Base-by-base conservation (phyloP, 2,888 invertebrate species). In the Diaperis boleti region DNA sequence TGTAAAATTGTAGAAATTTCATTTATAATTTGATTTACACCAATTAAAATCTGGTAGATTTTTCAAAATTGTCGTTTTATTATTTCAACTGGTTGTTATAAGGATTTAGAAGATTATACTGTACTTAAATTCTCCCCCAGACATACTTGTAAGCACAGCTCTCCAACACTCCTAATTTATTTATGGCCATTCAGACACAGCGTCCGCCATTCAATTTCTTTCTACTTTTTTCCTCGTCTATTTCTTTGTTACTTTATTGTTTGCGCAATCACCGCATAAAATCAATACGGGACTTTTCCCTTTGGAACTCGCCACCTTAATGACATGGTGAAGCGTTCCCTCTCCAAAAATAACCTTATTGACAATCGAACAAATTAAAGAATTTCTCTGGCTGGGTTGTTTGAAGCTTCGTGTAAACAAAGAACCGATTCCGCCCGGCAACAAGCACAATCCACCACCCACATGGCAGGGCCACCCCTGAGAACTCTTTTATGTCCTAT, bases 401-500 rank as follows among this genome's bases (percentile, higher is more conserved):
- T n/a, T 49, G 31, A 47, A 56, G 62, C 56, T 47, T 10, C 45
- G 31, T 37, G 45, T 45, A 47, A 47, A 55, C 42, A 47, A 50
- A 18, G 29, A 49, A 13, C 15, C 20, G 42, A 26, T 35, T 35
- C 33, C 49, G 35, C 49, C 39, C 39, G 22, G 37, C 37, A 52
- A 52, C 52, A 37, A 39, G 33, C 33, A 49, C 49, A 13, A 18
- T 37, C 37, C 49, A 44, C 63, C 63, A 63, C 63, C 63, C 57
- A 63, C 52, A 45, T 59, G 18, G 63, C 6, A 18, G 29, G 56
- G 56, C 62, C 50, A 62, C 62, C 62, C 62, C 17, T 39, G 55
- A 14, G 50, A 26, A 17, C 15, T 44, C 37, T 47, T 39, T 18
- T 17, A 47, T 15, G 13, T 15, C 13, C 6, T 22, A 29, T 31